Evolutionary conservation across 2,888 invertebrate species (phyloP).

Genomic region (Agriopis aurantiaria): DNA sequence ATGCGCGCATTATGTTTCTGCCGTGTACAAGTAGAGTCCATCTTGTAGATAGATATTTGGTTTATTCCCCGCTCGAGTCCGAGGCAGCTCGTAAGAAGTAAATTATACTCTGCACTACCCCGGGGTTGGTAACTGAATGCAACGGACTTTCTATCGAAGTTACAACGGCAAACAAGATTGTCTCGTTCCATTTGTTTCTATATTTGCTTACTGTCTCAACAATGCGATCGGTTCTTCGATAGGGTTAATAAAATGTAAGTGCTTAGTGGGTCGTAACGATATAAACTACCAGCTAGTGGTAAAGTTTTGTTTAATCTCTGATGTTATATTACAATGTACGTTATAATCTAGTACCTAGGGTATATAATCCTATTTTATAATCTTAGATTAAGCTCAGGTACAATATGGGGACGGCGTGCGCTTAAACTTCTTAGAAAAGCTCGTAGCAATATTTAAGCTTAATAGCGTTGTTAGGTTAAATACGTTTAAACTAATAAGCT

Average conservation of each 20-base stretch:
- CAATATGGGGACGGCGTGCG: neutral
- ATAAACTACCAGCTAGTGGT: neutral
- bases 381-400: neutral
- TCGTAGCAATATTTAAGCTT: neutral
- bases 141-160: neutral
- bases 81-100: neutral
- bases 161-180: constrained; percentile 4
- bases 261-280: neutral
- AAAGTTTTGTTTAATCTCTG: neutral
- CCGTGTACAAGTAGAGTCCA: no score
- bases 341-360: neutral
- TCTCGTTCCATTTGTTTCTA: neutral
- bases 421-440: neutral
- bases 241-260: constrained; percentile 1
- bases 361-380: neutral
- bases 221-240: constrained; percentile 1
- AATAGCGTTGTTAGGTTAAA: constrained; percentile 14
- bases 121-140: neutral
- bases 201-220: neutral
- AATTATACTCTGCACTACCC: neutral
- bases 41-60: no score
- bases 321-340: neutral
- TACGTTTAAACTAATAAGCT: constrained; percentile 14
- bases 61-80: no score
- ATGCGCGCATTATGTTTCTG: no score